phyloP scores from a whole-genome alignment of 2,888 invertebrate species.

The Corbicula japonica region DNA sequence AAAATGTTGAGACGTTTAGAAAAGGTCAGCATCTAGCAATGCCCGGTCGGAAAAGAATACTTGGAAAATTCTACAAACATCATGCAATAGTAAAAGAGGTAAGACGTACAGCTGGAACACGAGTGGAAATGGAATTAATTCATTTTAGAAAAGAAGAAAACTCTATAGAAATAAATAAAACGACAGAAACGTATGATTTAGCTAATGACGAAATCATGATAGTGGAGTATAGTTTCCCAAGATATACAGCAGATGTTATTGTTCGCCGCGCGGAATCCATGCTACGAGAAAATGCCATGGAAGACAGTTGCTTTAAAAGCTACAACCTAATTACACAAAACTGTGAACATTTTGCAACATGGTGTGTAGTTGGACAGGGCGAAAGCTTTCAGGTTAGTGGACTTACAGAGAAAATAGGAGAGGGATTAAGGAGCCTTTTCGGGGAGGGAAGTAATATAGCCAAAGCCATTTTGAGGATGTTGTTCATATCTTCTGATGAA shows the following conservation, averaged over 20 bases:
- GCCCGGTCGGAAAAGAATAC: conserved; percentile 13
- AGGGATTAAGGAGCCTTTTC: neutral
- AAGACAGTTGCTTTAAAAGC: neutral
- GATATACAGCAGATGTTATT: conserved; percentile 8
- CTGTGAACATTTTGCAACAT: conserved; percentile 38
- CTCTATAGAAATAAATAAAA: conserved; percentile 5
- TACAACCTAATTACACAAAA: conserved; percentile 18
- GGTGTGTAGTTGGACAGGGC: conserved; percentile 34
- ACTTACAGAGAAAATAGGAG: neutral
- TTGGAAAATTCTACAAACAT: conserved; percentile 20
- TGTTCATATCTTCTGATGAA: conserved; percentile 31
- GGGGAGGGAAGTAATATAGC: conserved; percentile 7
- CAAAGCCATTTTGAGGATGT: neutral
- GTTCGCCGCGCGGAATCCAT: conserved; percentile 33
- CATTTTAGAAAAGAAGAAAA: conserved; percentile 11
- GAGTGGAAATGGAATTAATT: conserved; percentile 17
- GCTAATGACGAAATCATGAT: conserved; percentile 22
- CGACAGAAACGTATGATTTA: conserved; percentile 4
- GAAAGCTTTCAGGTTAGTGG: conserved; percentile 31
- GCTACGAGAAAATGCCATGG: neutral
- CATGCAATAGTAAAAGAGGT: conserved; percentile 36
- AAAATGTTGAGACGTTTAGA: neutral
- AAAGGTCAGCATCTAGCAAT: conserved; percentile 33
- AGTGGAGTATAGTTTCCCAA: conserved; percentile 9
- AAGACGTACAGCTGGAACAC: neutral